Conservation (phyloP, 2,888 invertebrate species). For the Eudemis profundana region DNA sequence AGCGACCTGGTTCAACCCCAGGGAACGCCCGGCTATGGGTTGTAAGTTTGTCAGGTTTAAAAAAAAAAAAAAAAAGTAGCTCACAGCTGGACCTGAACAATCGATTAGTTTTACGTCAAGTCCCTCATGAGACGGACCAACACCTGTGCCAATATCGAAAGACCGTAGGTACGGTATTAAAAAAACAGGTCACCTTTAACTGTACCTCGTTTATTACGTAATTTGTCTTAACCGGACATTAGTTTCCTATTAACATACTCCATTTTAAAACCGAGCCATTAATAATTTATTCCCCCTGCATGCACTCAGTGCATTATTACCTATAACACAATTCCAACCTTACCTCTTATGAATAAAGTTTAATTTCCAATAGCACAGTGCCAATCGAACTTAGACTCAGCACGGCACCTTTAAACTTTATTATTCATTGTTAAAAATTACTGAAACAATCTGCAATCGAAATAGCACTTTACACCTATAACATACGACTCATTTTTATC, state of each 20-base stretch:
- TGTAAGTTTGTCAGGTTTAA: too few relatives aligned
- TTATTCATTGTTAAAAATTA: conserved; percentile 18
- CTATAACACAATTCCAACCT: not conserved
- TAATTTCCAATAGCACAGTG: conserved; percentile 1
- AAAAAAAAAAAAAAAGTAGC: too few relatives aligned
- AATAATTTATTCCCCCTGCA: conserved; percentile 23
- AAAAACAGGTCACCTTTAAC: too few relatives aligned
- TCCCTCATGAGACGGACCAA: too few relatives aligned
- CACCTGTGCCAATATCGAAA: too few relatives aligned
- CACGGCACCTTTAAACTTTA: conserved; percentile 18
- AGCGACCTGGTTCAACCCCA: too few relatives aligned
- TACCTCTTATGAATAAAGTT: not conserved
- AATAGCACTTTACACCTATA: conserved; percentile 1
- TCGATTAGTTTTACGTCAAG: too few relatives aligned
- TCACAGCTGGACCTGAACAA: too few relatives aligned
- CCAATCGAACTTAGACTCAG: not conserved
- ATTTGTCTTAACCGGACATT: not conserved
- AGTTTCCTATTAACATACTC: not conserved
- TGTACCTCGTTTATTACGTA: too few relatives aligned
- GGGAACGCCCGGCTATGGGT: too few relatives aligned
- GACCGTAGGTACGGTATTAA: too few relatives aligned
- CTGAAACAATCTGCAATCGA: conserved; percentile 5
- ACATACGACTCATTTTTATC: conserved; percentile 23
- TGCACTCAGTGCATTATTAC: conserved; percentile 14
- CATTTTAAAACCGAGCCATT: not conserved